A percentile compares a stretch with the other conserved stretches of the same genome.
These are phyloP conservation scores for Sturnus vulgaris DNA, from an alignment of 2,113 vertebrate genomes.

Conservation along the genomic window DNA sequence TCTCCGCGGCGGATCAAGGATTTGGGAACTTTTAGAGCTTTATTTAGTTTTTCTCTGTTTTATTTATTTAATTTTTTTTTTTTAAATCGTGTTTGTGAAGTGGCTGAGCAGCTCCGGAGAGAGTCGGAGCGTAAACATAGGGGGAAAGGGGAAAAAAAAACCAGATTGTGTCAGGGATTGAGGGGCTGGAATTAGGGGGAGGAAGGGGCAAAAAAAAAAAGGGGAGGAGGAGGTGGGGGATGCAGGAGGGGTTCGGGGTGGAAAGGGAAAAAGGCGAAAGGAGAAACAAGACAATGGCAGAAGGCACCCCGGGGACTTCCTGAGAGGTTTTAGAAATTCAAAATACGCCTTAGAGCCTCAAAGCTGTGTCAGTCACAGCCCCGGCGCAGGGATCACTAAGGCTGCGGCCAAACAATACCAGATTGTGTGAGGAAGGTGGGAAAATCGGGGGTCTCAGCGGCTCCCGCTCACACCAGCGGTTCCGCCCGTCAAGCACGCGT, in stretches of 20 bases:
- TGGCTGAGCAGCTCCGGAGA: conserved; percentile 28
- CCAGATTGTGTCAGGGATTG: background rate
- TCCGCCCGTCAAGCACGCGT: conserved; percentile 76
- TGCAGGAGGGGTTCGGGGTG: background rate
- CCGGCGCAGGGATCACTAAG: conserved; percentile 57
- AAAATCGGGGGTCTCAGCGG: conserved; percentile 70
- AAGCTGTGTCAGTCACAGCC: conserved; percentile 61
- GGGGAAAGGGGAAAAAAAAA: background rate
- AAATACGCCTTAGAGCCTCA: conserved; percentile 50
- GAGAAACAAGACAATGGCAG: conserved; percentile 67
- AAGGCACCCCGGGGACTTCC: conserved; percentile 71
- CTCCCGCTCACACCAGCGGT: conserved; percentile 64
- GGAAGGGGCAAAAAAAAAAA: background rate
- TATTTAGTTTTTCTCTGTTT: background rate
- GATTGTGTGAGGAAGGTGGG: conserved; percentile 73
- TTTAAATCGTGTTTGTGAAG: background rate
- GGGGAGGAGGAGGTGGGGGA: background rate
- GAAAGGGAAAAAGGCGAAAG: conserved; percentile 55
- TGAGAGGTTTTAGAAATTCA: conserved; percentile 76
- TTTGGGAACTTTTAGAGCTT: conserved; percentile 31
- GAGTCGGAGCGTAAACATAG: background rate
- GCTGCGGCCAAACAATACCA: conserved; percentile 66
- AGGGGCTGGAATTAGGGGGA: conserved; percentile 12
- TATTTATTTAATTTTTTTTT: background rate
- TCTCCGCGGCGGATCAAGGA: background rate